phyloP scores from a whole-genome alignment of 35 echinoderm and acorn worm species.

The Ophiothrix spiculata region DNA sequence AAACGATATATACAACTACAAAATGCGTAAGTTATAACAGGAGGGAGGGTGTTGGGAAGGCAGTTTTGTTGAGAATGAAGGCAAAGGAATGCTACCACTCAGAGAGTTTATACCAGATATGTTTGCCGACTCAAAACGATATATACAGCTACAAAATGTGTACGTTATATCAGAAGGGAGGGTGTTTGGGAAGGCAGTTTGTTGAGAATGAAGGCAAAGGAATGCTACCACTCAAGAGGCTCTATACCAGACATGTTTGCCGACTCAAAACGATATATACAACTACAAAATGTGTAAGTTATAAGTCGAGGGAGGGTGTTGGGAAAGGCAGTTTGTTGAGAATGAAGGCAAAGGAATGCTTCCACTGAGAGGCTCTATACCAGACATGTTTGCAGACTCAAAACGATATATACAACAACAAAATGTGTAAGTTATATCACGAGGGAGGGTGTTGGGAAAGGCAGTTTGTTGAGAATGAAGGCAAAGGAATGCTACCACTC shows the following conservation, averaged over 20 bases:
- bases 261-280: constrained; percentile 96
- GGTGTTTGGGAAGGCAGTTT: constrained; percentile 30
- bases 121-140: constrained; percentile 95
- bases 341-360: constrained; percentile 84
- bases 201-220: constrained; percentile 83
- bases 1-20: constrained; percentile 98
- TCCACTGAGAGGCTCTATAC: constrained; percentile 84
- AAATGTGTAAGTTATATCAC: constrained; percentile 94
- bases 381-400: constrained; percentile 96
- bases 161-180: constrained; percentile 24
- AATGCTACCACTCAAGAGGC: constrained; percentile 70
- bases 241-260: constrained; percentile 97
- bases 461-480: constrained; percentile 89
- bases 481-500: constrained; percentile 68
- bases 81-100: constrained; percentile 68
- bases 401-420: constrained; percentile 97
- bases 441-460: too few relatives aligned
- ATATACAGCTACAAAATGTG: constrained; percentile 98
- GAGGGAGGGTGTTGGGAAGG: too few relatives aligned
- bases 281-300: constrained; percentile 97
- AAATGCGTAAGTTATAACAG: constrained; percentile 92
- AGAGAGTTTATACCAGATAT: constrained; percentile 92
- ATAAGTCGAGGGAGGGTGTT: neutral
- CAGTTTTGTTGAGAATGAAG: constrained; percentile 88
- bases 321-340: constrained; percentile 55